Conservation (phyloP, 2,113 vertebrate genomes). For the Oncorhynchus clarkii region DNA sequence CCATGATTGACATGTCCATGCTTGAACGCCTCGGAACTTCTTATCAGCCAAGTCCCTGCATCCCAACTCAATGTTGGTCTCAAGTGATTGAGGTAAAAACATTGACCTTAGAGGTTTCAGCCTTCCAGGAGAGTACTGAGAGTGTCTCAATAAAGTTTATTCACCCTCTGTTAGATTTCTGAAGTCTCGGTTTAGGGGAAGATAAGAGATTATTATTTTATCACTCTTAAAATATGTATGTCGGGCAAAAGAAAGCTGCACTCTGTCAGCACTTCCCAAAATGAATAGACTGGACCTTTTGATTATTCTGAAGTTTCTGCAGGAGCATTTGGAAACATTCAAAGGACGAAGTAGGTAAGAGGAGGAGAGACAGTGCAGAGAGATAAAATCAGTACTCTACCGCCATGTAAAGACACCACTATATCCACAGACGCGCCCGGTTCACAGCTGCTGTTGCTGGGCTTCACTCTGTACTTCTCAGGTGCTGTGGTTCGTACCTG, state of each 20-base stretch:
- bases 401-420: conserved; percentile 91
- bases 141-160: not conserved
- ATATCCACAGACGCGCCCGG: conserved; percentile 88
- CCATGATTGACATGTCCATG: conserved; percentile 42
- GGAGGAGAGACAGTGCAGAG: conserved; percentile 6
- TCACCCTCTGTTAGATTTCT: conserved; percentile 11
- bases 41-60: conserved; percentile 14
- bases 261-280: conserved; percentile 45
- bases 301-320: conserved; percentile 40
- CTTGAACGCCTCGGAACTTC: conserved; percentile 28
- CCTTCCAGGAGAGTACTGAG: not conserved
- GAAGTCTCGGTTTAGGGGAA: conserved; percentile 43
- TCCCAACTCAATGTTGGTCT: conserved; percentile 4
- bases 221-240: conserved; percentile 63
- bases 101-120: conserved; percentile 10
- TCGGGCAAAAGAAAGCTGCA: conserved; percentile 39
- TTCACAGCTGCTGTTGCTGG: conserved; percentile 93
- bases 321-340: conserved; percentile 12
- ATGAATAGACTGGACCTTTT: conserved; percentile 32
- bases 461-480: conserved; percentile 96
- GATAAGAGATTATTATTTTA: conserved; percentile 52
- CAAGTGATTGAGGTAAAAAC: not conserved
- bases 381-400: conserved; percentile 65
- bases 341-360: not conserved
- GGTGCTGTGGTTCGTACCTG: conserved; percentile 97